A percentile compares a stretch with the other conserved stretches of the same genome.
phyloP scores from a whole-genome alignment of 2,797 vertebrate genomes.

The Aselliscus stoliczkanus region DNA sequence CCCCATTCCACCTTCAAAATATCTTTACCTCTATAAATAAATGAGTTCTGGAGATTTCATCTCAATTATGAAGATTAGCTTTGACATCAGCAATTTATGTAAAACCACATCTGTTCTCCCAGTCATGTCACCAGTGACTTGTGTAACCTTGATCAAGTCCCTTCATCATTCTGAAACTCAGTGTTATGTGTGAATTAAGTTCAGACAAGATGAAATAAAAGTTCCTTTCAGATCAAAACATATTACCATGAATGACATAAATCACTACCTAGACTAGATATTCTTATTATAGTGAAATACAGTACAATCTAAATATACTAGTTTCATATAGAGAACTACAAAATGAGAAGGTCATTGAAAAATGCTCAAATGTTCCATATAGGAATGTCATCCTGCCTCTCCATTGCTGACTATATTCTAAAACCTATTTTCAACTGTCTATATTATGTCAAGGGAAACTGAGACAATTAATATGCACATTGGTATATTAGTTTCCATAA shows the following conservation, averaged over 20 bases:
- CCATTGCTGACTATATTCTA: not conserved
- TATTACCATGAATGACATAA: not conserved
- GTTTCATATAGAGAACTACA: not conserved
- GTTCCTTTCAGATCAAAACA: not conserved
- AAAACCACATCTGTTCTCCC: not conserved
- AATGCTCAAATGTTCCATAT: not conserved
- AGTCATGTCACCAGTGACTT: not conserved
- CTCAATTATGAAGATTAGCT: not conserved
- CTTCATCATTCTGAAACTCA: not conserved
- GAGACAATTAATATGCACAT: not conserved
- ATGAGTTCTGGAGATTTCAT: not conserved
- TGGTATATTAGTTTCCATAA: not conserved
- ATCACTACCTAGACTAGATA: not conserved
- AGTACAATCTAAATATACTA: not conserved
- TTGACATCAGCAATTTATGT: not conserved
- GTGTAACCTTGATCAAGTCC: not conserved
- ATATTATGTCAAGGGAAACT: not conserved
- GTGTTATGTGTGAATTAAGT: not conserved
- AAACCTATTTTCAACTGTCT: not conserved
- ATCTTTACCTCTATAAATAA: not conserved
- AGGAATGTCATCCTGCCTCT: not conserved
- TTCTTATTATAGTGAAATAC: not conserved
- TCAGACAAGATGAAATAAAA: not conserved
- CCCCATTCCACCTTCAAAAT: not conserved
- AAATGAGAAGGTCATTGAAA: not conserved